Conservation (phyloP, 2,113 vertebrate species). For the Cryptomyrus ogoouensis region DNA sequence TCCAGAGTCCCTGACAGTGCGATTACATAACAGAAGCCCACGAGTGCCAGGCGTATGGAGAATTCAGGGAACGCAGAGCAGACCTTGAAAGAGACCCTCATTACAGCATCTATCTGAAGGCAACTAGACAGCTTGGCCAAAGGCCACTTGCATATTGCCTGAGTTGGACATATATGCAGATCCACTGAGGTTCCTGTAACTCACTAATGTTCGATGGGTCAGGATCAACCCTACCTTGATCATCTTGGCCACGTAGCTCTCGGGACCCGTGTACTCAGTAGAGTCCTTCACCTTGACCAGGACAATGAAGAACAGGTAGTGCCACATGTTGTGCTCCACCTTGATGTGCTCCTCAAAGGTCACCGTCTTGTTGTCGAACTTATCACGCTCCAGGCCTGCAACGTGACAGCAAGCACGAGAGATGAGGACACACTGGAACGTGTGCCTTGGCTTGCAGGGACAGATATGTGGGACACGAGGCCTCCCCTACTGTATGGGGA, state of each 20-base stretch:
- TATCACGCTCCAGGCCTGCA: slow-evolving; percentile 89
- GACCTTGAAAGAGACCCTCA: neutral
- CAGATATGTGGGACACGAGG: neutral
- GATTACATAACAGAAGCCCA: neutral
- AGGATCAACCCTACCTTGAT: slow-evolving; percentile 70
- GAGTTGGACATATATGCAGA: neutral
- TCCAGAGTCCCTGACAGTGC: neutral
- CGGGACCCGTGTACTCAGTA: slow-evolving; percentile 94
- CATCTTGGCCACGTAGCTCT: slow-evolving; percentile 98
- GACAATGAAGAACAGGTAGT: slow-evolving; percentile 96
- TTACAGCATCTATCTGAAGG: neutral
- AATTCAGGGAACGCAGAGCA: neutral
- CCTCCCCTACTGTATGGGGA: neutral
- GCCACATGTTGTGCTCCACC: slow-evolving; percentile 99
- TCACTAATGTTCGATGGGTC: neutral
- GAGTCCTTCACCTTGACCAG: slow-evolving; percentile 97
- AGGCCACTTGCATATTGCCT: neutral
- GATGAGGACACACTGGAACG: neutral
- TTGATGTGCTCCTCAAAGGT: slow-evolving; percentile 98
- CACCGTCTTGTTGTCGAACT: slow-evolving; percentile 99
- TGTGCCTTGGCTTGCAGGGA: neutral
- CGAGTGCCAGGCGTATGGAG: neutral
- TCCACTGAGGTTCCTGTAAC: neutral
- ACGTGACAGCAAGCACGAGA: neutral
- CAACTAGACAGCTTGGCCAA: neutral